Percentiles rank a stretch among this genome's conserved stretches.
Evolutionary conservation across 1,140 invertebrate genomes (phyloP).

Genomic region (Trichomalopsis sarcophagae): DNA sequence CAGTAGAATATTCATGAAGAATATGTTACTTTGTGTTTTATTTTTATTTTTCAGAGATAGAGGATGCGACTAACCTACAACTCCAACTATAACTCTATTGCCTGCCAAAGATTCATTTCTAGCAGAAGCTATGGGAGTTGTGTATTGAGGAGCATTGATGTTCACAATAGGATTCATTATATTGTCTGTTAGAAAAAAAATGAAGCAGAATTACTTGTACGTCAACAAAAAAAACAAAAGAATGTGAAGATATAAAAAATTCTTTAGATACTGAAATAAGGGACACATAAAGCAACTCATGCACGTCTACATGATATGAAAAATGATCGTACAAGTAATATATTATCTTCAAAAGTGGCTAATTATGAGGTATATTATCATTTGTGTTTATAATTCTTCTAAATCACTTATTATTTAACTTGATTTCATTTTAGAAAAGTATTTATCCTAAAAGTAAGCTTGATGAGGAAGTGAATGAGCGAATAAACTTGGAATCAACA

Average conservation of each 20-base stretch:
- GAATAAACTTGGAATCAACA: constrained; percentile 76
- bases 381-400: constrained; percentile 34
- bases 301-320: constrained; percentile 78
- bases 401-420: constrained; percentile 40
- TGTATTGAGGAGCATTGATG: too few species aligned
- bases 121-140: too few species aligned
- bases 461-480: constrained; percentile 68
- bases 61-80: too few species aligned
- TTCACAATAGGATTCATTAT: too few species aligned
- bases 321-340: constrained; percentile 85
- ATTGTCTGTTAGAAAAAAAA: too few species aligned
- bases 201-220: too few species aligned
- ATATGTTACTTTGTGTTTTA: too few species aligned
- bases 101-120: too few species aligned
- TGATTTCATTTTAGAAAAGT: constrained; percentile 71
- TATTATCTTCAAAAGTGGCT: constrained; percentile 90
- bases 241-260: constrained; percentile 76
- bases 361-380: constrained; percentile 83
- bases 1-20: too few species aligned
- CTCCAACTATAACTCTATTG: too few species aligned
- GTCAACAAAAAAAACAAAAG: constrained; percentile 73
- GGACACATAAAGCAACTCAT: constrained; percentile 72
- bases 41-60: too few species aligned
- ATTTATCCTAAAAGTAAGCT: constrained; percentile 76
- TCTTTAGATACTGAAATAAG: constrained; percentile 71